These are phyloP conservation scores for Symphodus melops DNA, from an alignment of 2,113 vertebrate genomes.

Conservation along the genomic window DNA sequence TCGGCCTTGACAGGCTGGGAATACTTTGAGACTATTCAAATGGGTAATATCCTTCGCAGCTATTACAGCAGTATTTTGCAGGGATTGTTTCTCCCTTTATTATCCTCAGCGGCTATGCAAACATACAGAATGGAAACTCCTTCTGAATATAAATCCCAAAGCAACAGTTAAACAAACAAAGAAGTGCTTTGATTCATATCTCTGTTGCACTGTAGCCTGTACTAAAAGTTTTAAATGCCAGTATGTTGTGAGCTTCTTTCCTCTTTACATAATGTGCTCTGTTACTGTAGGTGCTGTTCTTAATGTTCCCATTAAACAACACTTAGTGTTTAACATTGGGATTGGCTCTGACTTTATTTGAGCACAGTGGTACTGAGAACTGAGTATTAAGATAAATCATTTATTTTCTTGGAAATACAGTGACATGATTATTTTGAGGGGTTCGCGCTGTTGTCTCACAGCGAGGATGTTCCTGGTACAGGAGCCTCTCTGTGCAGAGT, in stretches of 20 bases:
- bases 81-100: constrained; percentile 1
- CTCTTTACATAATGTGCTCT: background rate
- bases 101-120: constrained; percentile 17
- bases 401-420: no score
- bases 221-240: background rate
- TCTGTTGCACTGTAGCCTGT: background rate
- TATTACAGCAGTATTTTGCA: constrained; percentile 24
- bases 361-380: no score
- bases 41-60: constrained; percentile 29
- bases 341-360: no score
- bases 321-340: no score
- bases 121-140: constrained; percentile 13
- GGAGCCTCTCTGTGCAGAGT: no score
- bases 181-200: background rate
- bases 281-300: no score
- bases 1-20: constrained; percentile 7
- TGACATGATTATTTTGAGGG: no score
- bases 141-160: constrained; percentile 18
- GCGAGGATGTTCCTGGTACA: no score
- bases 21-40: constrained; percentile 13
- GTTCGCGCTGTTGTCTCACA: no score
- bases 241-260: background rate
- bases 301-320: no score
- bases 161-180: constrained; percentile 28
- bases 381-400: no score